A percentile compares a stretch with the other conserved stretches of the same genome.
Evolutionary conservation across 2,888 invertebrate species (phyloP).

Genomic region (Ennomos fuscantarius): DNA sequence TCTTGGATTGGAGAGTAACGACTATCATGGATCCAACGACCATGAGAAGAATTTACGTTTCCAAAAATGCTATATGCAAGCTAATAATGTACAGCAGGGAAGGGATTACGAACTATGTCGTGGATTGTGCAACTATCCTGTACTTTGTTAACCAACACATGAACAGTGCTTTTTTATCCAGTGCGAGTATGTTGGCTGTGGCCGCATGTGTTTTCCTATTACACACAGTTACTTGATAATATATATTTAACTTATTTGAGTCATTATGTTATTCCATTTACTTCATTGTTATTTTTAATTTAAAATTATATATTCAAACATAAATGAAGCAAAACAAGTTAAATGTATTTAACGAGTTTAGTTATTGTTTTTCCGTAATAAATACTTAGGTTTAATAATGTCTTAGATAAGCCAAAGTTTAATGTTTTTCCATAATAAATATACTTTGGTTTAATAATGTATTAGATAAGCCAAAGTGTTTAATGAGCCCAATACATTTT

Average conservation of each 20-base stretch:
- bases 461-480: too few species aligned
- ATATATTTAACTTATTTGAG: too few species aligned
- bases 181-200: conserved; percentile 17
- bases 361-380: background rate
- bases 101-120: conserved; percentile 67
- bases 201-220: conserved; percentile 26
- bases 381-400: background rate
- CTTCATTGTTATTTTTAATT: background rate
- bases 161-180: conserved; percentile 43
- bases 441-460: too few species aligned
- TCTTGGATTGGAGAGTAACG: conserved; percentile 68
- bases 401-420: too few species aligned
- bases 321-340: conserved; percentile 4
- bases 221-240: conserved; percentile 14
- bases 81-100: conserved; percentile 75
- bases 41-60: conserved; percentile 68
- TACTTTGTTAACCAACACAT: conserved; percentile 68
- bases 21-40: conserved; percentile 70
- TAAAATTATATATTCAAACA: background rate
- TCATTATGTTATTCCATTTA: background rate
- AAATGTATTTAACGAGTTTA: background rate
- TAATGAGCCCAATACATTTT: too few species aligned
- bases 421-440: background rate
- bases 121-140: conserved; percentile 68
- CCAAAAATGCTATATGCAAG: conserved; percentile 66